These are phyloP conservation scores for Argyresthia goedartella DNA, from an alignment of 2,888 invertebrate species.

Conservation along the genomic window DNA sequence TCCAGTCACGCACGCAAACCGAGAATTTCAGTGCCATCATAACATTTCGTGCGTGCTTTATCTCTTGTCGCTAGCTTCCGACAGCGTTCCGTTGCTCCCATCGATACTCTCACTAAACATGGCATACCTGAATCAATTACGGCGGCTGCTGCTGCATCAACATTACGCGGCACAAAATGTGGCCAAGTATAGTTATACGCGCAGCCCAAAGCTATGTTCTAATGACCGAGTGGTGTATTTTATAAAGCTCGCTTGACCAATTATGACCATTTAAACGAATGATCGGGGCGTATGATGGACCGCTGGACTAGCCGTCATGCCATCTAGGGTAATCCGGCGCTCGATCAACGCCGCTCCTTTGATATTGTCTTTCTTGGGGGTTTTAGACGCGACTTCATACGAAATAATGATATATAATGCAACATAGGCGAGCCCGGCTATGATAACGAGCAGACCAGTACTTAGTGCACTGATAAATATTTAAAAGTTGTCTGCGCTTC, in stretches of 20 bases:
- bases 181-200: slow-evolving; percentile 7
- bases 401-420: slow-evolving; percentile 12
- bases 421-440: slow-evolving; percentile 16
- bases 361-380: slow-evolving; percentile 42
- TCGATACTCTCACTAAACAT: not conserved
- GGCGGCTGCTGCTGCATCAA: not conserved
- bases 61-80: not conserved
- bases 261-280: slow-evolving; percentile 62
- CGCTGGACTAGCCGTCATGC: slow-evolving; percentile 41
- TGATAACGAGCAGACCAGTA: slow-evolving; percentile 21
- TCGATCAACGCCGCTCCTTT: slow-evolving; percentile 45
- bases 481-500: slow-evolving; percentile 10
- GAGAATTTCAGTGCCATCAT: slow-evolving; percentile 16
- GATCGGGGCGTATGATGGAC: slow-evolving; percentile 44
- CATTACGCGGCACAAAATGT: slow-evolving; percentile 1
- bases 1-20: slow-evolving; percentile 56
- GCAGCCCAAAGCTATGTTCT: slow-evolving; percentile 30
- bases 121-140: slow-evolving; percentile 1
- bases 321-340: slow-evolving; percentile 56
- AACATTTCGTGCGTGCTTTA: not conserved
- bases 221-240: slow-evolving; percentile 43
- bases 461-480: slow-evolving; percentile 20
- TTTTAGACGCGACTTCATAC: slow-evolving; percentile 42
- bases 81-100: not conserved
- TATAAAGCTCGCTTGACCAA: slow-evolving; percentile 44